These are phyloP conservation scores for Cathartes aura DNA, from an alignment of 2,113 vertebrate species.

Conservation along the genomic window DNA sequence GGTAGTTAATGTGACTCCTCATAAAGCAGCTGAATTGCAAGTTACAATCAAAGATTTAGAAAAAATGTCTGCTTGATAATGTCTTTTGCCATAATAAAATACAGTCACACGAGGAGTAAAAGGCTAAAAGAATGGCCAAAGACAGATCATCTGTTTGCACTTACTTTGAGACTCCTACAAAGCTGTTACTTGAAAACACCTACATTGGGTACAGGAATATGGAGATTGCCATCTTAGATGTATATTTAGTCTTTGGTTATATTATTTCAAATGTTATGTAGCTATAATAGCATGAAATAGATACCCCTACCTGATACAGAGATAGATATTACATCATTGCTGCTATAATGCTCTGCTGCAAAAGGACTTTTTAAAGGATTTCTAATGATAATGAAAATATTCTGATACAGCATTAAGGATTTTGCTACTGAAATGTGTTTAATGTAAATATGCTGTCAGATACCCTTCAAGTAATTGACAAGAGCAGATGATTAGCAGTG, in stretches of 20 bases:
- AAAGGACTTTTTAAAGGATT: constrained; percentile 65
- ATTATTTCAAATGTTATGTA: constrained; percentile 19
- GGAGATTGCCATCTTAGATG: not conserved
- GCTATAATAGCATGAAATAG: constrained; percentile 6
- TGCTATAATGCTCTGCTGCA: not conserved
- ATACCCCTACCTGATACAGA: not conserved
- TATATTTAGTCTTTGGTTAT: not conserved
- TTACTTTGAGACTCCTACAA: not conserved
- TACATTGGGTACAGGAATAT: accelerated
- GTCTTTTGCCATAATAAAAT: constrained; percentile 9
- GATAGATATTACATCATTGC: not conserved
- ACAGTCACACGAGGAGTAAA: not conserved
- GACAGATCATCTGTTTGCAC: not conserved
- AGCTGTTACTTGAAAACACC: not conserved
- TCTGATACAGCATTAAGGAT: constrained; percentile 79
- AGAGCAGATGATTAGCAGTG: constrained; percentile 93
- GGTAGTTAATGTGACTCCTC: constrained; percentile 34
- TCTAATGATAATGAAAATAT: constrained; percentile 79
- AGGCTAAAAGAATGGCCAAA: constrained; percentile 5
- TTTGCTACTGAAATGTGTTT: constrained; percentile 83
- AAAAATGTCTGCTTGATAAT: not conserved
- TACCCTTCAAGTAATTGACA: constrained; percentile 93
- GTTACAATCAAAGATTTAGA: not conserved
- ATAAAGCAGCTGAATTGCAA: constrained; percentile 22
- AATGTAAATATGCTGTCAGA: constrained; percentile 94